phyloP scores from a whole-genome alignment of 2,888 invertebrate genomes.

The Pristionchus exspectatus region DNA sequence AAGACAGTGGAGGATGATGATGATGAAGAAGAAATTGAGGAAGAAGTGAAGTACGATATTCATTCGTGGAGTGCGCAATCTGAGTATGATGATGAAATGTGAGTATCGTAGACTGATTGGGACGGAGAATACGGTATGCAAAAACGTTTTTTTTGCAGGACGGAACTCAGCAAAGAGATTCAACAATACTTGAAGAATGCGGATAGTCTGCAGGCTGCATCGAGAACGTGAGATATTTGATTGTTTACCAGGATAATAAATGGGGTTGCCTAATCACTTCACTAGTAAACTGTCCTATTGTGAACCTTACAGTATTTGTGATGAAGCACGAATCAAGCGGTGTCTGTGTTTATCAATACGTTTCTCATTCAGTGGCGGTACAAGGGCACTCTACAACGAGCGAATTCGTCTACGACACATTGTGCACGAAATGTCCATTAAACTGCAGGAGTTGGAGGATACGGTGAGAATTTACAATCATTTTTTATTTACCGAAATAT shows the following conservation, averaged over 20 bases:
- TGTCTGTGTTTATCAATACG: too few species aligned
- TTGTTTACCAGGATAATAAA: background rate
- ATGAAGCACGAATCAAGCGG: too few species aligned
- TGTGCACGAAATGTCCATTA: background rate
- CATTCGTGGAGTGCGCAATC: background rate
- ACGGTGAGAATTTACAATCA: background rate
- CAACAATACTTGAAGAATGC: background rate
- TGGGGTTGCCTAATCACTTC: background rate
- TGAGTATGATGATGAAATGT: conserved; percentile 1
- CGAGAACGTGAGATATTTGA: background rate
- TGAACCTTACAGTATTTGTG: too few species aligned
- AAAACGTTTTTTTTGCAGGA: background rate
- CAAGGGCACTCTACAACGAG: background rate
- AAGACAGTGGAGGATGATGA: background rate
- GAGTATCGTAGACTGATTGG: background rate
- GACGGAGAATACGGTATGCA: background rate
- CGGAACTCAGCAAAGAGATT: background rate
- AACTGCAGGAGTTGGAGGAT: conserved; percentile 17
- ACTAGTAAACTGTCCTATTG: background rate
- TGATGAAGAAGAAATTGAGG: background rate
- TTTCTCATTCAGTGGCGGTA: background rate
- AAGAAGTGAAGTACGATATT: conserved; percentile 4
- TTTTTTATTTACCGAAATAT: too few species aligned
- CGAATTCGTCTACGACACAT: background rate
- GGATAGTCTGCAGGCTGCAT: background rate